Conservation (phyloP, 2,888 invertebrate genomes). For the Papilio gigon region DNA sequence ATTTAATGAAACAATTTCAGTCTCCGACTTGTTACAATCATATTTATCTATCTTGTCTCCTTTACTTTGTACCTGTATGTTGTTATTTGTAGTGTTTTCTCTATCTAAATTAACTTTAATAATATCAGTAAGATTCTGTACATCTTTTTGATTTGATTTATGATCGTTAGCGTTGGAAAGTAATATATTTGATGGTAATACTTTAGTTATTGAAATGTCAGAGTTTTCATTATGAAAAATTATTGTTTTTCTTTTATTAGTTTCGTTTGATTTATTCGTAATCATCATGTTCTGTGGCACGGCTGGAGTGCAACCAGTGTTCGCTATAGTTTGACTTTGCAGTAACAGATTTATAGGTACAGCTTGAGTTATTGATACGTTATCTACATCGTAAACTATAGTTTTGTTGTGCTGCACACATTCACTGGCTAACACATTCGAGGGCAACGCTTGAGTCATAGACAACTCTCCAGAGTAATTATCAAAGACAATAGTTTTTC, state of each 20-base stretch:
- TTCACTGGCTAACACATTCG: conserved; percentile 40
- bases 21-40: conserved; percentile 15
- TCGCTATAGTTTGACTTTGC: neutral
- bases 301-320: conserved; percentile 50
- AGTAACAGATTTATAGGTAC: conserved; percentile 40
- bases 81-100: conserved; percentile 50
- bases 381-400: conserved; percentile 46
- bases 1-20: conserved; percentile 9
- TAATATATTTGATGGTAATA: conserved; percentile 44
- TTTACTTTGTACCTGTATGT: conserved; percentile 35
- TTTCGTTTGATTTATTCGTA: conserved; percentile 11
- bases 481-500: conserved; percentile 50
- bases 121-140: conserved; percentile 31
- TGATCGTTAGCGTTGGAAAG: conserved; percentile 43
- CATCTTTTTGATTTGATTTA: conserved; percentile 44
- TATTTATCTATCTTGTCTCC: neutral
- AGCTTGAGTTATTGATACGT: conserved; percentile 47
- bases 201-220: conserved; percentile 50
- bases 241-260: conserved; percentile 46
- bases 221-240: conserved; percentile 44
- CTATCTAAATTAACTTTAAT: conserved; percentile 43
- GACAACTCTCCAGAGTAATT: conserved; percentile 48
- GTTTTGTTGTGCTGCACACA: conserved; percentile 45
- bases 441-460: conserved; percentile 48
- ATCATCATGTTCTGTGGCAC: conserved; percentile 46